Evolutionary conservation across 2,888 invertebrate species (phyloP), one percentile per base, ranked within the genome.

Genomic region (Diarsia dahlii): DNA sequence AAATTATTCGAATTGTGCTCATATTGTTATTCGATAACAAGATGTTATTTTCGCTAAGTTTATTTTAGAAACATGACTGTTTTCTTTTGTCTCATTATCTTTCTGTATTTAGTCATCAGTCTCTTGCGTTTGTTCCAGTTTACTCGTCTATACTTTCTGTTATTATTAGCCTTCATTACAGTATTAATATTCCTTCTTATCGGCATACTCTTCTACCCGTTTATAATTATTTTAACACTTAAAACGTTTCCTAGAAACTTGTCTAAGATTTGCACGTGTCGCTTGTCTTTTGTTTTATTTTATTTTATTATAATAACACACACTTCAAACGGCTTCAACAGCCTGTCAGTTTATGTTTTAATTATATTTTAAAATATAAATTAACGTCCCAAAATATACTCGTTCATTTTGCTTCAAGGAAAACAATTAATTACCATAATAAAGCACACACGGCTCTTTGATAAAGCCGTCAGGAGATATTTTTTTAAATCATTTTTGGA

Each of bases 341-440:
- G 39, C 52, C 58, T 63, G 69, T 70, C 74, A 76, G 71, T 74
- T 71, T 70, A 45, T 76, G 28, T 50, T 76, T 75, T 83, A 76
- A 84, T 84, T 84, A 77, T 50, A 77, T 74, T 45, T 63, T 76
- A 71, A 78, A 84, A 74, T 79, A 69, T 46, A 75, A 76, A 75
- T 73, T 69, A 58, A 76, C 71, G 69, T 71, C 56, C 69, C 71
- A 75, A 76, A 80, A 80, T 78, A 67, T 70, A 69, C 78, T 71
- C 74, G 71, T 78, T 80, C 45, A 83, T 84, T 85, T 80, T 76
- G 71, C 69, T 74, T 39, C 46, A 69, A 72, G 74, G 76, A 78
- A 72, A 80, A 78, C 69, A 87, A 88, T 84, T 84, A 88, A 88
- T 85, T 82, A 78, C 60, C 70, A 71, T 73, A 79, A 79, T 82